phyloP scores from a whole-genome alignment of 2,888 invertebrate species.

The Lasioglossum villosulum region DNA sequence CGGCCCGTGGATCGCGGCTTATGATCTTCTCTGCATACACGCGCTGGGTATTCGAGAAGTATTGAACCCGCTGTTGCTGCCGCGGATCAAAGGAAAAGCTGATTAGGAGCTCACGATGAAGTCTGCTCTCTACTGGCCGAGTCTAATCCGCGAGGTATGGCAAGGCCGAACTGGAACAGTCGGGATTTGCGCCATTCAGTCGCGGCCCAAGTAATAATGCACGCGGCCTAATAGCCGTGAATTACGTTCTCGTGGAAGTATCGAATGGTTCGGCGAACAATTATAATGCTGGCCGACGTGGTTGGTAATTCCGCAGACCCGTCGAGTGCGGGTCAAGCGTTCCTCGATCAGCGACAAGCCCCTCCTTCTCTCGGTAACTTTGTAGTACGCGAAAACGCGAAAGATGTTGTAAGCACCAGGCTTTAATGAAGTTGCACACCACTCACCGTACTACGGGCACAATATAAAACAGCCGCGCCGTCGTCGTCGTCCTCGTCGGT shows the following conservation, averaged over 20 bases:
- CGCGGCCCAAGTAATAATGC: slow-evolving; percentile 27
- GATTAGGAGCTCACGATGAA: slow-evolving; percentile 60
- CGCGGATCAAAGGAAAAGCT: slow-evolving; percentile 61
- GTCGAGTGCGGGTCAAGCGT: slow-evolving; percentile 13
- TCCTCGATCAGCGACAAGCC: neutral
- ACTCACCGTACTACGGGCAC: neutral
- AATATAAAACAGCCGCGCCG: neutral
- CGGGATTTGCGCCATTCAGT: slow-evolving; percentile 22
- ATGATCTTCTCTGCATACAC: slow-evolving; percentile 48
- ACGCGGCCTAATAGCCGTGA: slow-evolving; percentile 24
- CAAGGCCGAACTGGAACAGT: slow-evolving; percentile 1
- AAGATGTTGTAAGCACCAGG: neutral
- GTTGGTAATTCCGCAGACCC: slow-evolving; percentile 3
- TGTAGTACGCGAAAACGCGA: neutral
- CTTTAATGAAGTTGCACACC: slow-evolving; percentile 8
- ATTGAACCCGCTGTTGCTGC: slow-evolving; percentile 18
- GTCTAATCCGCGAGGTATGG: slow-evolving; percentile 29
- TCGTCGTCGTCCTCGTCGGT: too few relatives aligned
- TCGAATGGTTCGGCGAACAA: slow-evolving; percentile 29
- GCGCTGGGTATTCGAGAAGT: slow-evolving; percentile 20
- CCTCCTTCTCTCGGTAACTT: neutral
- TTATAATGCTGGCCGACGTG: slow-evolving; percentile 17
- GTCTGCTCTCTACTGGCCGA: slow-evolving; percentile 30
- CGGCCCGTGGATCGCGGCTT: slow-evolving; percentile 57
- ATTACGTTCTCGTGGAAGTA: slow-evolving; percentile 34